Evolutionary conservation across 2,797 vertebrate species (phyloP), one percentile per base, ranked within the genome.

Genomic region (Chelonia mydas): DNA sequence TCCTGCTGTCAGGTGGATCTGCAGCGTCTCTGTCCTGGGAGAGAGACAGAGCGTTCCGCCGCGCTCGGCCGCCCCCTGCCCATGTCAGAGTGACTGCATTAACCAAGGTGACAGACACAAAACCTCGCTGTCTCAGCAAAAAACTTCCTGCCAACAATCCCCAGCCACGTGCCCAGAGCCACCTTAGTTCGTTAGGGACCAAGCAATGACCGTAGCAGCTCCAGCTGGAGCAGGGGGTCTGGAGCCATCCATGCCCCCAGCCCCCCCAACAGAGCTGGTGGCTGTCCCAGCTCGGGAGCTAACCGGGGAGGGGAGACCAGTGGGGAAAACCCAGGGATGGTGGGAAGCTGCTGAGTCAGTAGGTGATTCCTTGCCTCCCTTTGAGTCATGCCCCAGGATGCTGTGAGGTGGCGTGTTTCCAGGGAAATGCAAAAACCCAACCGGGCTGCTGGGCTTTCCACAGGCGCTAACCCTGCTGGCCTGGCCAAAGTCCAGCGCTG

Each of bases 91-190:
- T 61, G 83, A 79, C 91, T 82, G 92, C 90, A 95, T 95, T 92
- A 89, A 92, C 93, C 95, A 89, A 89, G 86, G 89, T 90, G 95
- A 92, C 79, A 93, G 86, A 61, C 50, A 21, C 84, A 89, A 90
- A 95, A 92, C 54, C 59, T 81, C 81, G 82, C 57, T 49, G 91
- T 90, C 85, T 93, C 92, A 92, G 95, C 87, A 33, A 87, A 33
- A 87, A 88, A 78, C 90, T 90, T 77, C 86, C 90, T 86, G 72
- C 53, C 19, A 23, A 4, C 78, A 37, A 37, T 68, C 61, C 61
- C 31, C 33, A n/a, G 28, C 5, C 57, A 31, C 59, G 28, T 59
- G 11, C 57, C 55, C 25, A 11, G 27, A 27, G 27, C 25, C 57
- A 59, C 57, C 27, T n/a, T 17, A n/a, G n/a, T n/a, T 68, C 7